Base-by-base conservation (phyloP, 2,888 invertebrate genomes). In the Clistopyga incitator region DNA sequence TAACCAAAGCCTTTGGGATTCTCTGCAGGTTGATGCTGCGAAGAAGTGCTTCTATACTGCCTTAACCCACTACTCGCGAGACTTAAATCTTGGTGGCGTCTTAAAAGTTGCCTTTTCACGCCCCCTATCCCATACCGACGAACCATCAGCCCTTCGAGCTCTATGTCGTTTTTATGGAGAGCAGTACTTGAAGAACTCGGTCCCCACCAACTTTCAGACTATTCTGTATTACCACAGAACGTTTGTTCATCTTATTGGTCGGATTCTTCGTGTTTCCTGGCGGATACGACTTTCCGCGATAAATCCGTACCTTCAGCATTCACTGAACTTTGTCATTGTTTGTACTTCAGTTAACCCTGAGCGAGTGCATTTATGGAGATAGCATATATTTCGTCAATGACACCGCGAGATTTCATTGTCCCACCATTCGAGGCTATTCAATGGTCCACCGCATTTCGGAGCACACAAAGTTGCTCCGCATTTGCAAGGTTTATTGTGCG, bases 21-120 rank as follows among this genome's bases (percentile, higher is more conserved):
- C 78, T 78, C 68, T 65, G 38, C 64, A 56, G 64, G 81, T 87
- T 84, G 81, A 81, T 82, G 82, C 86, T 85, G 85, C 86, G 71
- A 71, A 25, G 75, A 84, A 82, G 68, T 64, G 82, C 81, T 78
- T 82, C 83, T 82, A 81, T 71, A 74, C 67, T 67, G 56, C 68
- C 68, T 79, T 65, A 56, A 64, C 23, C 64, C 13, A 45, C 47
- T 38, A 23, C 76, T 18, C 59, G 20, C 45, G 34, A 61, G 71
- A 79, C 82, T 83, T 79, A 76, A 83, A 84, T 81, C 70, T 81
- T 68, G 20, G 71, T 54, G 64, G 74, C 54, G 74, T 84, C 84
- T 84, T 84, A 78, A 81, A 84, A 84, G 80, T 81, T 78, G 74
- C 47, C 59, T 56, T 71, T 71, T 76, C 68, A 64, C 68, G 64